Base-by-base conservation (phyloP, 1,140 invertebrate species). In the Penaeus chinensis region DNA sequence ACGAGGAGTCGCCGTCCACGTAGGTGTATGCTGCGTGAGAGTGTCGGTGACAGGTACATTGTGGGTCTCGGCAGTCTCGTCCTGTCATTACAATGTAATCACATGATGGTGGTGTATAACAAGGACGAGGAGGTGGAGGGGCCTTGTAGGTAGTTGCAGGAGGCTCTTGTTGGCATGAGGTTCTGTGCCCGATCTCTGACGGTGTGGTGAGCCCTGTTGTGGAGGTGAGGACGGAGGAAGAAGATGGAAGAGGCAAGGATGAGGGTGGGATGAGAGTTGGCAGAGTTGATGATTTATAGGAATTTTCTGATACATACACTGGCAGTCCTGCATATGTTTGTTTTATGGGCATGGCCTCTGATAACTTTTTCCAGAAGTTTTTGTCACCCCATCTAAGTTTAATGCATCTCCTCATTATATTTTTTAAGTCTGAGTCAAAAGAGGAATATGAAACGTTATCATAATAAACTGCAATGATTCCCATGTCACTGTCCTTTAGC, bases 341-440 rank as follows among this genome's bases (percentile, higher is more conserved):
- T 61, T 79, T 81, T 62, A 82, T 71, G 18, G 97, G 97, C 91
- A 98, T 93, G 32, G 96, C 96, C 92, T 97, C 98, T 89, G 95
- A 94, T 74, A 98, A 93, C 92, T 98, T 98, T 91, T 97, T 96
- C 97, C 97, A 98, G 92, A 98, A 98, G 62, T 96, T 92, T 92
- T 97, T 97, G 91, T 98, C 97, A 84, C 96, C 96, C 95, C 96
- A 97, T 91, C 96, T 95, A 76, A 99, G 93, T 92, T 96, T 97
- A 5, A 96, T 96, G 93, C 97, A 97, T 24, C 96, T 97, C 92
- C 98, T 98, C 84, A 98, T 94, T 92, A 98, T 98, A 61, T 98
- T 93, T 91, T 96, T 94, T 90, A 98, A 95, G 92, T 98, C 97
- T 0, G 96, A 96, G 92, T 98, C 97, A 81, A 98, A 93, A 91